Conservation (phyloP, 1,140 invertebrate genomes). For the Anagrus nilaparvatae region DNA sequence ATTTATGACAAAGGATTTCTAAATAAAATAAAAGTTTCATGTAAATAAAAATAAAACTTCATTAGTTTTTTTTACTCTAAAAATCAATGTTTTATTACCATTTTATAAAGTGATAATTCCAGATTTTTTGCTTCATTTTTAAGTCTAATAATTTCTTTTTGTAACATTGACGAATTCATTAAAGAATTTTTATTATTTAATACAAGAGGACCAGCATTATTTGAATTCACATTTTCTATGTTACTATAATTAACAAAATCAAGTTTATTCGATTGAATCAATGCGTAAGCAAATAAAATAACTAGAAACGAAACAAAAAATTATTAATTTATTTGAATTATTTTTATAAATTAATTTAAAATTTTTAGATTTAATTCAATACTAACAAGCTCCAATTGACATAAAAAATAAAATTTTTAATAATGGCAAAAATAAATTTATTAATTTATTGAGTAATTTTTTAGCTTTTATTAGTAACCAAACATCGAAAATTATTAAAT, state of each 20-base stretch:
- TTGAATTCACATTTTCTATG: not conserved
- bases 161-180: conserved; percentile 1
- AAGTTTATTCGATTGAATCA: not conserved
- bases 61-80: conserved; percentile 4
- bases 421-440: conserved; percentile 9
- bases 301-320: conserved; percentile 9
- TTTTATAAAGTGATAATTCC: conserved; percentile 15
- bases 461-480: conserved; percentile 19
- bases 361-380: not conserved
- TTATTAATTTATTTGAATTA: not conserved
- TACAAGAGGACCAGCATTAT: conserved; percentile 10
- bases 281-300: conserved; percentile 11
- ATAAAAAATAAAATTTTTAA: conserved; percentile 15
- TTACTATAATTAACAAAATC: conserved; percentile 1
- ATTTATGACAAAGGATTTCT: conserved; percentile 16
- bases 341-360: not conserved
- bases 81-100: conserved; percentile 6
- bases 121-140: conserved; percentile 18
- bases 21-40: conserved; percentile 1
- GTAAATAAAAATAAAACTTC: not conserved
- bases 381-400: conserved; percentile 15
- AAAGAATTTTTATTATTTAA: conserved; percentile 5
- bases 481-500: conserved; percentile 17
- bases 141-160: conserved; percentile 17
- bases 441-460: conserved; percentile 1